Base-by-base conservation (phyloP, 1,140 invertebrate genomes). In the Drosophila sproati region DNA sequence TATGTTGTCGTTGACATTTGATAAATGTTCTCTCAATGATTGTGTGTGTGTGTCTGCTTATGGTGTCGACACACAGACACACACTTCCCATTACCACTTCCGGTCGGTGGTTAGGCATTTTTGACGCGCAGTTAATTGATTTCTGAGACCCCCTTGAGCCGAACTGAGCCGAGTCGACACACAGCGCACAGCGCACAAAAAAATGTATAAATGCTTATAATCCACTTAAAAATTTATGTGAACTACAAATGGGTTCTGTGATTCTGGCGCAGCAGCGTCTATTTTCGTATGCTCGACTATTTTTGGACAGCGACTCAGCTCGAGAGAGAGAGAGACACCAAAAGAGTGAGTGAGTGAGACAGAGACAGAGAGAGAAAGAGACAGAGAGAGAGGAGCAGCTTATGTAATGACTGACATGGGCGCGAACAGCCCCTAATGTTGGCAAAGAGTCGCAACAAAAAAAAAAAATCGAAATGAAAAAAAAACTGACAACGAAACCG, bases 51-150 rank as follows among this genome's bases (percentile, higher is more conserved):
- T 51, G 8, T 34, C 10, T 61, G 7, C 31, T 34, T 71, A 8
- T 48, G 29, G 20, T 50, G 48, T 31, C 29, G 29, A 12, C 29
- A 32, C 66, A 67, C 45, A 54, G 7, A 12, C 60, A n/a, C 28
- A 37, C 34, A 64, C 52, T 20, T 20, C 20, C 20, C 20, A 72
- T 43, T 60, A 51, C 52, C 70, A 82, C 73, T 77, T 88, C 82
- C 82, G 82, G 82, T 63, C 55, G 57, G 61, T 69, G 56, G 64
- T 69, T 57, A 80, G 80, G 64, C 79, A 43, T 81, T 73, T 74
- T 78, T 64, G 73, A 74, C 80, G 73, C 83, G 80, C 68, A 87
- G 80, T 87, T 88, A 87, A 87, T 87, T 87, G 83, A 87, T 87
- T 87, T 89, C 85, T 73, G 66, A 77, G 83, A 74, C 69, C 28